Base-by-base conservation (phyloP, 2,797 vertebrate genomes). In the Molossus molossus region DNA sequence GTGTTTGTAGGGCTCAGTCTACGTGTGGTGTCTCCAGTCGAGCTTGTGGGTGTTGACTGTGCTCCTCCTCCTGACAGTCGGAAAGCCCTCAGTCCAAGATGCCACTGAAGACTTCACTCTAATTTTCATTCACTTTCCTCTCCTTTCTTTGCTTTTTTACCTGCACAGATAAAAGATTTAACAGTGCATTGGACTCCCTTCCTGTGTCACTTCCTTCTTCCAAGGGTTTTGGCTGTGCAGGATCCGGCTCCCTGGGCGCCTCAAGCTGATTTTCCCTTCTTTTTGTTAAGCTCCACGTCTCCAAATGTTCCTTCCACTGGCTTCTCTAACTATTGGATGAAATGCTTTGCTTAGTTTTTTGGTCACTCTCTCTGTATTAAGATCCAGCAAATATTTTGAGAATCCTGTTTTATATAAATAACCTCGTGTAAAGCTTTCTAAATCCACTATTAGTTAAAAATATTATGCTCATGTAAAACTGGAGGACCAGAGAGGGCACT, bases 1-100 rank as follows among this genome's bases (percentile, higher is more conserved):
- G 6, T 9, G 72, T 95, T 20, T 65, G 1, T 11, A 64, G 67
- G 6, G 0, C 37, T 90, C 37, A 14, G 4, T 21, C 23, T 45
- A 53, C 0, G 1, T 45, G 14, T 12, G 2, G 1, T 29, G 15
- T 92, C 29, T 2, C 15, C 7, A 9, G 4, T 33, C 53, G 25
- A 91, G 13, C 20, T 45, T 33, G 29, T 29, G 21, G 2, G 0
- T 23, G 0, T 60, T 58, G 75, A 45, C 21, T 45, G 45, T 6
- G 3, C 8, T 45, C 53, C 62, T 87, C 5, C 9, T 65, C 9
- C 13, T 45, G 13, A 15, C 4, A 27, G 4, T 11, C 23, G 21
- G 48, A 67, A 90, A 29, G 2, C 25, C 4, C 9, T 82, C 11
- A 37, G 6, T 21, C 8, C 1, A 27, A 17, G 13, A 29, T 8